Evolutionary conservation across 2,113 vertebrate genomes (phyloP), one percentile per base, ranked within the genome.

Genomic region (Recurvirostra avosetta): DNA sequence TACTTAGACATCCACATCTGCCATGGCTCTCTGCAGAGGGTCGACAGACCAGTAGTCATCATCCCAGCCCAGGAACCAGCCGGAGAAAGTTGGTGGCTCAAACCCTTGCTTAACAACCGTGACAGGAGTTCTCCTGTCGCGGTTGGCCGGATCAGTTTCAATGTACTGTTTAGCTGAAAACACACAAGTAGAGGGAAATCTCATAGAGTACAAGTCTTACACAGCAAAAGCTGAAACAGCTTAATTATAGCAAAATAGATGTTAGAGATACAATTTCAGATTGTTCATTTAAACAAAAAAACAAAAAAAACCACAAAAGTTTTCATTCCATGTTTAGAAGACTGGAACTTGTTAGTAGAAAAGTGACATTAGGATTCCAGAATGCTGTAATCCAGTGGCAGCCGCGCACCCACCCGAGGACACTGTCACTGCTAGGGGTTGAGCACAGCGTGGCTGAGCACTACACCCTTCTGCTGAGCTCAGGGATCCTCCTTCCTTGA

Each of bases 1-100:
- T 72, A 1, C 91, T 99, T 93, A 99, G 81, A 98, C 95, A 58
- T 98, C 97, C 96, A 99, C 98, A 8, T 99, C 98, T 15, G 99
- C 99, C 98, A 99, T 97, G 23, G 98, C 99, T 25, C 99, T 97
- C 90, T 99, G 98, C 94, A 99, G 96, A 3, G 99, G 99, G 88
- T 99, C 99, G 18, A 98, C 97, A 79, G 98, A 96, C 99, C 99
- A 99, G 98, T 99, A 99, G 79, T 98, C 98, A 1, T 99, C 94
- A 5, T 99, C 99, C 99, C 99, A 99, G 95, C 99, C 99, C 78
- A 99, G 98, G 98, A 99, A 99, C 99, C 99, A 99, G 92, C 99
- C 99, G 0, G 98, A 98, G 93, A 99, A 99, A 25, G 99, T 99
- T 7, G 99, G 99, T 0, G 99, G 99, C 96, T 99, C 99, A 1